These are phyloP conservation scores for Zosterops pallidus DNA, from an alignment of 2,113 vertebrate genomes.

Conservation along the genomic window DNA sequence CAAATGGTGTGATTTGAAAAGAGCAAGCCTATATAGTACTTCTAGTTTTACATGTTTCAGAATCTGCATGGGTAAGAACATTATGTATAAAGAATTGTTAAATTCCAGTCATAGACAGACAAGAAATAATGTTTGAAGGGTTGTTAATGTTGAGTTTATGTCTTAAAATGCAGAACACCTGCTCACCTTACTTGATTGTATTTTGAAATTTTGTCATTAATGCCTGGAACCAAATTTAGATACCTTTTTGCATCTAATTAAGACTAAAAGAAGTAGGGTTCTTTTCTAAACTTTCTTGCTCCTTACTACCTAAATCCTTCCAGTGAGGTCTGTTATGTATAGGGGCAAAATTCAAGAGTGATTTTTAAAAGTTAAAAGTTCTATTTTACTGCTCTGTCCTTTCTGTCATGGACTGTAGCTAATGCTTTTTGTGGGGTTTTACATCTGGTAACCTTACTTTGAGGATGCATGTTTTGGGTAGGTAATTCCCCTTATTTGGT, in stretches of 20 bases:
- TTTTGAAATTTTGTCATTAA: slow-evolving; percentile 15
- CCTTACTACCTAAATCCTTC: background rate
- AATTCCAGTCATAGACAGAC: background rate
- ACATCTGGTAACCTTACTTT: background rate
- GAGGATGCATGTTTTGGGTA: background rate
- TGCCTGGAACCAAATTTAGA: background rate
- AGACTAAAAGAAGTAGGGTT: background rate
- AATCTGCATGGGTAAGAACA: background rate
- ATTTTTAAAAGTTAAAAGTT: background rate
- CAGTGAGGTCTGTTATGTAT: background rate
- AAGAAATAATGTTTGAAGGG: background rate
- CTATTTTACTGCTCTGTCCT: background rate
- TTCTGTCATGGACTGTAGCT: background rate
- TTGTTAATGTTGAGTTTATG: background rate
- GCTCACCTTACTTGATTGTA: background rate
- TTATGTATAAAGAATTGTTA: background rate
- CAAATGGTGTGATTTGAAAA: background rate
- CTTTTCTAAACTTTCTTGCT: background rate
- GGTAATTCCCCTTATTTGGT: background rate
- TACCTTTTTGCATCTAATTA: background rate
- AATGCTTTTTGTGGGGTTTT: background rate
- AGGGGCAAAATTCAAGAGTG: background rate
- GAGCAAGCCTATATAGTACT: background rate
- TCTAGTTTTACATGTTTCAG: background rate
- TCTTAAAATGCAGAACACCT: background rate